Evolutionary conservation across 1,140 invertebrate species (phyloP), one percentile per base, ranked within the genome.

Genomic region (Grapholita molesta): DNA sequence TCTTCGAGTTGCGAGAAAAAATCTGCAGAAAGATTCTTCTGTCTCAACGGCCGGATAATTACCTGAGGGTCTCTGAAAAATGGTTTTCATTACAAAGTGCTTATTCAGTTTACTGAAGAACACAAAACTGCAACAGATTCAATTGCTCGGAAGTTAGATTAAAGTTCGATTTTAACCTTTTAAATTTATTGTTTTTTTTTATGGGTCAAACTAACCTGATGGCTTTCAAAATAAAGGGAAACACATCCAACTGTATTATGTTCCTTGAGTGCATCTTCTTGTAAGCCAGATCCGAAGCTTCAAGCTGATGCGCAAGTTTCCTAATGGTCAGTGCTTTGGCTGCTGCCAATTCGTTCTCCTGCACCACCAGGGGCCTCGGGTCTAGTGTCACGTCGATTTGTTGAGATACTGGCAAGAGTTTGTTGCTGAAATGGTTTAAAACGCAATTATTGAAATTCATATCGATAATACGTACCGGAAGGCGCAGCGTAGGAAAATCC

Each of bases 251-350:
- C 11, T 94, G 92, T 75, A 94, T 88, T n/a, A 96, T 93, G 73
- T 96, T 96, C 76, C 95, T 93, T 15, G 94, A 88, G 73, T 94
- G 91, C 42, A 98, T 89, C 86, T 98, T 98, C 23, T 94, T 83
- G 18, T 96, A 90, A 9, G 91, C 93, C 6, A 97, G 79, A 71
- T 94, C 92, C 21, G 95, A 95, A 74, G 88, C 88, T 57, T 89
- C 88, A 0, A 92, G 78, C 30, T 89, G 89, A 68, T 91, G 89
- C 0, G 92, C 92, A 7, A 93, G 67, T 80, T 95, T 94, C 53
- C 91, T 87, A 1, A 90, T 88, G 5, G 96, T 93, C 28, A 95
- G 80, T 11, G 94, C 89, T 72, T 95, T 93, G 71, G 95, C 92
- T 1, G 91, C 88, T 6, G 94, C 85, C 3, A 96, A 75, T 30